Evolutionary conservation across 1,140 invertebrate species (phyloP), one percentile per base, ranked within the genome.

Genomic region (Hypsibius dujardini): DNA sequence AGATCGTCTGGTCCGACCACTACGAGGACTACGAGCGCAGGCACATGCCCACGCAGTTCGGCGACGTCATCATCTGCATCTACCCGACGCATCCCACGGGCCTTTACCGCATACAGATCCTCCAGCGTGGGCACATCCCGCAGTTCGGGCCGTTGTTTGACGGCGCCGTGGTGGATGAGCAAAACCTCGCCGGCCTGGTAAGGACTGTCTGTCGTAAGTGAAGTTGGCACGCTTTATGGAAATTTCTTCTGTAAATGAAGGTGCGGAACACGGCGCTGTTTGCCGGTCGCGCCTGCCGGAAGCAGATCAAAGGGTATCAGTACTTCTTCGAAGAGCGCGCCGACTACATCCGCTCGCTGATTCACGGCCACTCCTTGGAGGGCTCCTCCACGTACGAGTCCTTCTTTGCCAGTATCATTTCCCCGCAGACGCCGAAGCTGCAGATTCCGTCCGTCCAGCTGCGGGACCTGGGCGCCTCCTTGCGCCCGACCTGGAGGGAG

Each of bases 1-100:
- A 98, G 77, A 95, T 98, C 73, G 92, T 99, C 15, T 99, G 95
- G 95, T 96, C 92, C 42, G 95, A 99, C 79, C 93, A 98, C 79
- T 85, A 84, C 78, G 83, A 93, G 70, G 91, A 95, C 77, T 99
- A 98, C 82, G 85, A 94, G 72, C 84, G 95, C 56, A 93, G 94
- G 75, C 96, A 97, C 73, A 89, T 98, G 78, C 92, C 95, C 45
- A 99, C 95, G 15, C 93, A 98, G 82, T 99, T 99, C 83, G 97
- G 95, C 79, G 95, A 99, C 82, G 90, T 98, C 69, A 84, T 99
- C 2, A 95, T 99, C 77, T 90, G 91, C 7, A 90, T 99, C 75
- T 98, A 98, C 84, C 95, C 92, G 76, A 2, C 80, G 95, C 74
- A 83, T 85, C 40, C 72, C 60, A 90, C 89, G 77, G 84, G 86